phyloP scores from a whole-genome alignment of 2,113 vertebrate genomes.

The Sturnus vulgaris region DNA sequence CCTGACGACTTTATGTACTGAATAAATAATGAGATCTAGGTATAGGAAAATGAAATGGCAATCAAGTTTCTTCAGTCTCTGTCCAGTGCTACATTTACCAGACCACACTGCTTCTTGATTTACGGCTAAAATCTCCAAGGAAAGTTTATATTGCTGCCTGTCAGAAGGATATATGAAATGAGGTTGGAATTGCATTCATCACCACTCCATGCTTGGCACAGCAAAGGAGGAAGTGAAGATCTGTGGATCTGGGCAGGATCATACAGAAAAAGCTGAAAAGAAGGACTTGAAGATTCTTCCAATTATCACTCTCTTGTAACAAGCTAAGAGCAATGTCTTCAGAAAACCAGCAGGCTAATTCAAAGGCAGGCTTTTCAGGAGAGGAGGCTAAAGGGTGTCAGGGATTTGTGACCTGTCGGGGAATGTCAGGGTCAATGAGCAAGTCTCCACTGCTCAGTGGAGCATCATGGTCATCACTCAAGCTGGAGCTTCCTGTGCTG shows the following conservation, averaged over 20 bases:
- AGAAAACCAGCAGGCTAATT: background rate
- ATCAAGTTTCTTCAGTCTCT: background rate
- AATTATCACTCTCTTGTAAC: background rate
- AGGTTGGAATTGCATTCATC: background rate
- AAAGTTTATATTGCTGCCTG: background rate
- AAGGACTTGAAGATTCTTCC: background rate
- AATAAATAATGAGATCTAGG: background rate
- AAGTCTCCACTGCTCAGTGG: background rate
- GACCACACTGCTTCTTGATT: background rate
- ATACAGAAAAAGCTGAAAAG: background rate
- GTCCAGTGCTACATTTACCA: background rate
- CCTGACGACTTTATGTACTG: background rate
- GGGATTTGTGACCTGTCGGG: background rate
- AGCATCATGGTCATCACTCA: background rate
- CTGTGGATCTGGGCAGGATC: background rate
- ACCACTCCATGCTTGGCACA: background rate
- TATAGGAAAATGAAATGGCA: background rate
- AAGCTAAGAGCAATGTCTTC: background rate
- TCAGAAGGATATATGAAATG: background rate
- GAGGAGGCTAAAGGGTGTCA: background rate
- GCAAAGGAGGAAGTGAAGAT: background rate
- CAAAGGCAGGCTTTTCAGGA: background rate
- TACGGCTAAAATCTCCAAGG: background rate
- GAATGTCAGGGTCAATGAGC: background rate
- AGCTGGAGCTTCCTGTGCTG: background rate